Conservation (phyloP, 2,797 vertebrate genomes). For the Galaxias olidus region DNA sequence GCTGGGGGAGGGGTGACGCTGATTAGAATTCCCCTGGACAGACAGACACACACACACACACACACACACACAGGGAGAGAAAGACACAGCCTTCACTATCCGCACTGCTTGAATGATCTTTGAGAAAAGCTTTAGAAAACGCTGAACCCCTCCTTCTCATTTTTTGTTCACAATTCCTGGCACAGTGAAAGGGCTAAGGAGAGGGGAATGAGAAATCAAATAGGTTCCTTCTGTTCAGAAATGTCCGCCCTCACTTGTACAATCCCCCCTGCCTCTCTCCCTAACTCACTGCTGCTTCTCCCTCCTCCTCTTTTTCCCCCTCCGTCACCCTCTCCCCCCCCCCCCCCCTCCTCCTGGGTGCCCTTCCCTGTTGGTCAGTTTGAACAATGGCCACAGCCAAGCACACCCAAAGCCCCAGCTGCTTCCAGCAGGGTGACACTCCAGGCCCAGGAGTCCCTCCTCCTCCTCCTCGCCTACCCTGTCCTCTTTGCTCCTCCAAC, state of each 20-base stretch:
- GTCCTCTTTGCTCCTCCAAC: conserved; percentile 19
- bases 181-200: too few relatives aligned
- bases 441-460: conserved; percentile 7
- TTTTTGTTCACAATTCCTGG: background rate
- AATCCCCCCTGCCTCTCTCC: background rate
- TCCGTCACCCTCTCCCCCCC: background rate
- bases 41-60: conserved; percentile 13
- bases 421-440: conserved; percentile 32
- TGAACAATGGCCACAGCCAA: background rate
- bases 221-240: too few relatives aligned
- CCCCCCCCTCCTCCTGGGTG: background rate
- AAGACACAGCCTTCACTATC: conserved; percentile 33
- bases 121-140: conserved; percentile 16
- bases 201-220: too few relatives aligned
- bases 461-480: conserved; percentile 15
- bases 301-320: background rate
- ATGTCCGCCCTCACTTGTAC: too few relatives aligned
- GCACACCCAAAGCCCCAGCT: conserved; percentile 16
- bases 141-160: background rate
- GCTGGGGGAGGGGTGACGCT: conserved; percentile 40
- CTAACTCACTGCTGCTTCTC: background rate
- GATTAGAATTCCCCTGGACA: conserved; percentile 52
- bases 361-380: conserved; percentile 1
- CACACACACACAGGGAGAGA: conserved; percentile 18
- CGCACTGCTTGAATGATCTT: conserved; percentile 25